Base-by-base conservation (phyloP, 2,888 invertebrate species). In the Eugnorisma glareosa region DNA sequence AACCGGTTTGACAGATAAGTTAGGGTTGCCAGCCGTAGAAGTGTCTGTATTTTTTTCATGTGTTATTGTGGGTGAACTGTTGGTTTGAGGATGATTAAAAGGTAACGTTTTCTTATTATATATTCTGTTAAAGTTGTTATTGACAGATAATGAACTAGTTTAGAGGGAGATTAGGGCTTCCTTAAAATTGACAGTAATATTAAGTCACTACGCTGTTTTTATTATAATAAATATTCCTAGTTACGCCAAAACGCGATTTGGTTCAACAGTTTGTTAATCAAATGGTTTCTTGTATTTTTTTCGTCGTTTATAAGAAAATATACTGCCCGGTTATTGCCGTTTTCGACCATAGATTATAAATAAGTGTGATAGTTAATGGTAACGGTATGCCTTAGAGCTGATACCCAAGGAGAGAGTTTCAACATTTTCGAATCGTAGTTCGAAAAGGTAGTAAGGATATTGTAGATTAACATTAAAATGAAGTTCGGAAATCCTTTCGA, bases 251-350 rank as follows among this genome's bases (percentile, higher is more conserved):
- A 57, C 45, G 76, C 43, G 64, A 40, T 6, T 73, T 59, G 63
- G 66, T 73, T 75, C 68, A 75, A 67, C 67, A 70, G 75, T 74
- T 57, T 68, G 61, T 75, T 68, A 75, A 74, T 69, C 28, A 72
- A 82, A 71, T 73, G 2, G 68, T 82, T 81, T 78, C 63, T 82
- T 13, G 74, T 79, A 81, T 72, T 77, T 72, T 74, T 79, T 79
- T 79, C 61, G 73, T 85, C 75, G 82, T 88, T 88, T n/a, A 86
- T 86, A 90, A 88, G 87, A 75, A 85, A 88, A 84, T 87, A 87
- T 90, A 92, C 92, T 92, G 91, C 90, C 90, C 88, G 84, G 84
- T 90, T 90, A 85, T 88, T 85, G 87, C 88, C 86, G 85, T 89
- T 85, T 86, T 79, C 67, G 86, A 87, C 76, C 85, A 82, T 88